Base-by-base conservation (phyloP, 2,113 vertebrate species). In the Halcyon malimbica region DNA sequence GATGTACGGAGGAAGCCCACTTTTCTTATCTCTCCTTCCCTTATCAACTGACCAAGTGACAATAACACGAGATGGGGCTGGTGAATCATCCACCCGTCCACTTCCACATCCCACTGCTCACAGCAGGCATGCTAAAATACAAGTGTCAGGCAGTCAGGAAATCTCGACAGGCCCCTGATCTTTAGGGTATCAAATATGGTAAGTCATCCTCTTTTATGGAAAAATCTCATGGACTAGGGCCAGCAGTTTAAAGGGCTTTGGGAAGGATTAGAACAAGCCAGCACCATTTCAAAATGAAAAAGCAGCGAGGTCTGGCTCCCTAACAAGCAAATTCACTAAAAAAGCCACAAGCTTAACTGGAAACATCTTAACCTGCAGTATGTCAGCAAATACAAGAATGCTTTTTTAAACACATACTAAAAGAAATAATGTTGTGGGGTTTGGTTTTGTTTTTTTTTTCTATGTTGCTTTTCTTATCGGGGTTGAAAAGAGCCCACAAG, bases 161-260 rank as follows among this genome's bases (percentile, higher is more conserved):
- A 94, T 86, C 91, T 83, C 18, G 0, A 87, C 75, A 83, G 88
- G 53, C 60, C 57, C 57, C 82, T 84, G 83, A 94, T 95, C 89
- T 96, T 96, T 73, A 82, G 56, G 79, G 64, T 82, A 94, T 94
- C 89, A 97, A 93, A 95, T 94, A 97, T 44, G 64, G 90, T 80
- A 96, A 91, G 67, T 70, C 84, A 96, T 81, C 62, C 64, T 60
- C 78, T 90, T 83, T 29, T 48, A 77, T 29, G 50, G 80, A 83
- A 95, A 92, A 95, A 96, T 78, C 74, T 80, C 65, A 94, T 60
- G 65, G 68, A 89, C 33, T 6, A 1, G 20, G 62, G 83, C 80
- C 84, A 95, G 59, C 3, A 7, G 44, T 90, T 96, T 88, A 83
- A 93, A 94, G 39, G 48, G 44, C 44, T 95, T n/a, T 95, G 91